Percentiles rank a stretch among this genome's conserved stretches.
These are phyloP conservation scores for Poeciliopsis retropinna DNA, from an alignment of 2,113 vertebrate genomes.

Conservation along the genomic window DNA sequence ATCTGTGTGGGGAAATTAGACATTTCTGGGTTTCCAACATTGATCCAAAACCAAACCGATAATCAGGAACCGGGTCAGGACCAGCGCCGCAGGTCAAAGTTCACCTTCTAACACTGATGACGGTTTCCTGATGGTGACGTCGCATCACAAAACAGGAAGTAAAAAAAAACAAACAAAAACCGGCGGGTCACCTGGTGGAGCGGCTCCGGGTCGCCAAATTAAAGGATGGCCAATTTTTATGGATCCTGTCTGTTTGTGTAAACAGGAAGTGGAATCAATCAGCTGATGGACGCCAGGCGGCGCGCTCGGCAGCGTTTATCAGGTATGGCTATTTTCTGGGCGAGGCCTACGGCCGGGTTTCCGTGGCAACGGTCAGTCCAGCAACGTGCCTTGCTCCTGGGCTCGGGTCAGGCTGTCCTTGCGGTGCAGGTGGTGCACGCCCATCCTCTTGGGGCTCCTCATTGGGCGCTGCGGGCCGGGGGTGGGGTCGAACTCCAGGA, in stretches of 20 bases:
- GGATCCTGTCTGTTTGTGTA: not conserved
- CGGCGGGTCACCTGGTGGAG: too few relatives aligned
- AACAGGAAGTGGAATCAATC: not conserved
- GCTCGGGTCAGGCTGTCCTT: slow-evolving; percentile 96
- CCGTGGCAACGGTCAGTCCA: slow-evolving; percentile 80
- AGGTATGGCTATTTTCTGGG: slow-evolving; percentile 68
- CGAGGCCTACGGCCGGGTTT: slow-evolving; percentile 21
- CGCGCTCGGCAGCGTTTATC: slow-evolving; percentile 37
- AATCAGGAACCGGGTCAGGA: not conserved
- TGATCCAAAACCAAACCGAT: not conserved
- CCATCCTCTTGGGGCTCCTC: slow-evolving; percentile 97
- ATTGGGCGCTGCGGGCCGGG: slow-evolving; percentile 76
- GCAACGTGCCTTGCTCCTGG: slow-evolving; percentile 94
- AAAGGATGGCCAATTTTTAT: not conserved
- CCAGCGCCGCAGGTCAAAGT: too few relatives aligned
- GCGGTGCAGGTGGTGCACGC: slow-evolving; percentile 94
- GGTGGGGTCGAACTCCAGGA: slow-evolving; percentile 68
- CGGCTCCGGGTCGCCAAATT: too few relatives aligned
- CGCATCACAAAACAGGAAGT: too few relatives aligned
- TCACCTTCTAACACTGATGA: too few relatives aligned
- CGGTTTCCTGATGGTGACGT: too few relatives aligned
- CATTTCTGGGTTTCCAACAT: not conserved
- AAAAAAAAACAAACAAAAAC: too few relatives aligned
- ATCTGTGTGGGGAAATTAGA: not conserved
- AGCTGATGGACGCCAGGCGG: too few relatives aligned